These are phyloP conservation scores for Saccostrea echinata DNA, from an alignment of 1,140 invertebrate genomes.

Conservation along the genomic window DNA sequence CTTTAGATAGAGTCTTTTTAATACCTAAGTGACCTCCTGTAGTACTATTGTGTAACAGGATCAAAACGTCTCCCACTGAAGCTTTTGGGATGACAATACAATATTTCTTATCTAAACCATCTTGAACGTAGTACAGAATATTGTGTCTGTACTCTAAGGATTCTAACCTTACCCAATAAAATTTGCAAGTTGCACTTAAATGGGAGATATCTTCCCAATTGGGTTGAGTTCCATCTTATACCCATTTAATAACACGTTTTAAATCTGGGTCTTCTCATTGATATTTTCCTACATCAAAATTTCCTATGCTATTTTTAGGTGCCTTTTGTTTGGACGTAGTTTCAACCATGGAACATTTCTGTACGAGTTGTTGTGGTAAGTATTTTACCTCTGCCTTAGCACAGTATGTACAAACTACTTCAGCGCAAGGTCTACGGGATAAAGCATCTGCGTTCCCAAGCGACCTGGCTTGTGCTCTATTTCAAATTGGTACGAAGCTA, in stretches of 20 bases:
- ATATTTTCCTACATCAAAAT: no score
- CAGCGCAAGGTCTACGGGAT: conserved; percentile 44
- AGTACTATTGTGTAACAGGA: conserved; percentile 37
- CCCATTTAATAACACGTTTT: no score
- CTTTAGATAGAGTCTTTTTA: conserved; percentile 44
- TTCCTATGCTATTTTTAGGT: not conserved
- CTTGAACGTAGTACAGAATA: conserved; percentile 23
- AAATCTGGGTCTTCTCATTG: no score
- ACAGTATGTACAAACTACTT: conserved; percentile 32
- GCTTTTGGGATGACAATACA: conserved; percentile 28
- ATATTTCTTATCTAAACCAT: conserved; percentile 26
- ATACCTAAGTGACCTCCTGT: conserved; percentile 43
- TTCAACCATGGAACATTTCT: not conserved
- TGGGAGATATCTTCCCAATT: conserved; percentile 34
- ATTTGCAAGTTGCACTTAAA: conserved; percentile 12
- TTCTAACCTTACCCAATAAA: conserved; percentile 31
- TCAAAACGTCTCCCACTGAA: conserved; percentile 17
- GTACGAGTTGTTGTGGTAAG: not conserved
- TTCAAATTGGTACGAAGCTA: conserved; percentile 50
- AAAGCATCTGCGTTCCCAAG: conserved; percentile 52
- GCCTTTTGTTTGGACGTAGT: not conserved
- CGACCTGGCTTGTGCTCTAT: conserved; percentile 53
- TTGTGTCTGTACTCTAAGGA: conserved; percentile 30
- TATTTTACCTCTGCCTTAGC: conserved; percentile 3
- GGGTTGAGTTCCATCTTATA: conserved; percentile 38